Evolutionary conservation across 1,140 invertebrate species (phyloP).

Genomic region (Cherax quadricarinatus): DNA sequence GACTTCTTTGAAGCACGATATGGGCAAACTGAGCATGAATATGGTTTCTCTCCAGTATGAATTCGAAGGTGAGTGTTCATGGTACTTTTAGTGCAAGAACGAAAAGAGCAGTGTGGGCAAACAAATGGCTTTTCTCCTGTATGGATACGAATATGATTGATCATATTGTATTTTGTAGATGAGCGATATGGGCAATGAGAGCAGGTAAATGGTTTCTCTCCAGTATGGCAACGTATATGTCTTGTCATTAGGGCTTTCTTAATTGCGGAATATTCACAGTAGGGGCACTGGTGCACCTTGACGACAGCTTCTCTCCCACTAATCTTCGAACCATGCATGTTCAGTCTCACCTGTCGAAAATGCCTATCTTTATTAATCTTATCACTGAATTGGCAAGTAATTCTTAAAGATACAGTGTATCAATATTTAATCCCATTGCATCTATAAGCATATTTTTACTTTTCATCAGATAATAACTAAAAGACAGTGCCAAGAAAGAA

Average conservation of each 20-base stretch:
- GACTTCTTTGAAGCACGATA: conserved; percentile 41
- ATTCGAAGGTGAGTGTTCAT: conserved; percentile 22
- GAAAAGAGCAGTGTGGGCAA: conserved; percentile 30
- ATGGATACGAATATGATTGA: background rate
- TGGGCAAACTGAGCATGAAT: conserved; percentile 12
- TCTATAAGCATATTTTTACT: no score
- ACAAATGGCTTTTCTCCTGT: conserved; percentile 48
- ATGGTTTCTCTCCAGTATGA: conserved; percentile 55
- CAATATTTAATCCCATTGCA: no score
- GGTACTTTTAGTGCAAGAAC: conserved; percentile 21
- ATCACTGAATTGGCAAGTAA: background rate
- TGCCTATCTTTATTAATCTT: conserved; percentile 45
- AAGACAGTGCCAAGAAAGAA: no score
- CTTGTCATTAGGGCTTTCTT: background rate
- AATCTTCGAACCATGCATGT: conserved; percentile 39
- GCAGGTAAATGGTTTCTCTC: background rate
- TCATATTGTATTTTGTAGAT: background rate
- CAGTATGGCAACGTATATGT: background rate
- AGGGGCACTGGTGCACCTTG: conserved; percentile 36
- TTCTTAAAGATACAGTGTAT: background rate
- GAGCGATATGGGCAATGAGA: background rate
- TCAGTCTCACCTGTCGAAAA: conserved; percentile 54
- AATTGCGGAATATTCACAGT: background rate
- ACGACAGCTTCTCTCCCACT: conserved; percentile 33
- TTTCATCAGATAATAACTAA: no score